Evolutionary conservation across 1,140 invertebrate genomes (phyloP).

Genomic region (Ips typographus): DNA sequence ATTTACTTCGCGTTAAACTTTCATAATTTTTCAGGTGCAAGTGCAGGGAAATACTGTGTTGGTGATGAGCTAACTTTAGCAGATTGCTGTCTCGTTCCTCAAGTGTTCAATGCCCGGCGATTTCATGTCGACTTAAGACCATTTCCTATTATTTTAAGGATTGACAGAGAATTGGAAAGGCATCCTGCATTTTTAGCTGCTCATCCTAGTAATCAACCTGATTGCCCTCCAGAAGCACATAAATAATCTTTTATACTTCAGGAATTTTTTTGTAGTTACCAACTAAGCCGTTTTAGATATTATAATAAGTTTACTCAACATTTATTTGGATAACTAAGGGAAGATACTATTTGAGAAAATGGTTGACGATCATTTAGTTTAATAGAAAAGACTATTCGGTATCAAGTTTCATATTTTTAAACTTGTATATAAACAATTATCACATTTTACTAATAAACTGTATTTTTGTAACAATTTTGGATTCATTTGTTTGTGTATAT

Average conservation of each 20-base stretch:
- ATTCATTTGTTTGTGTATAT: too few relatives aligned
- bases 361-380: too few relatives aligned
- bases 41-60: conserved; percentile 90
- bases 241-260: conserved; percentile 57
- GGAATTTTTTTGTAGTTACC: too few relatives aligned
- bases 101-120: conserved; percentile 61
- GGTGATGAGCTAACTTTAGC: conserved; percentile 92
- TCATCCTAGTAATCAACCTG: conserved; percentile 86
- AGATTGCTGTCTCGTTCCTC: conserved; percentile 93
- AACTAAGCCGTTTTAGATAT: too few relatives aligned
- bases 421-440: too few relatives aligned
- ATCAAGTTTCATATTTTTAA: too few relatives aligned
- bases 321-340: too few relatives aligned
- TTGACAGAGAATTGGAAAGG: conserved; percentile 82
- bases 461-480: too few relatives aligned
- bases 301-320: too few relatives aligned
- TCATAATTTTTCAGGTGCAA: conserved; percentile 56
- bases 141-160: conserved; percentile 85
- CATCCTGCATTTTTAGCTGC: conserved; percentile 86
- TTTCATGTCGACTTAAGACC: conserved; percentile 88
- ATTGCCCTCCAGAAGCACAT: conserved; percentile 83
- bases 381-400: too few relatives aligned
- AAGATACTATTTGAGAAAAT: too few relatives aligned
- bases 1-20: neutral
- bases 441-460: too few relatives aligned